Evolutionary conservation across 2,113 vertebrate genomes (phyloP), one percentile per base, ranked within the genome.

Genomic region (Caloenas nicobarica): DNA sequence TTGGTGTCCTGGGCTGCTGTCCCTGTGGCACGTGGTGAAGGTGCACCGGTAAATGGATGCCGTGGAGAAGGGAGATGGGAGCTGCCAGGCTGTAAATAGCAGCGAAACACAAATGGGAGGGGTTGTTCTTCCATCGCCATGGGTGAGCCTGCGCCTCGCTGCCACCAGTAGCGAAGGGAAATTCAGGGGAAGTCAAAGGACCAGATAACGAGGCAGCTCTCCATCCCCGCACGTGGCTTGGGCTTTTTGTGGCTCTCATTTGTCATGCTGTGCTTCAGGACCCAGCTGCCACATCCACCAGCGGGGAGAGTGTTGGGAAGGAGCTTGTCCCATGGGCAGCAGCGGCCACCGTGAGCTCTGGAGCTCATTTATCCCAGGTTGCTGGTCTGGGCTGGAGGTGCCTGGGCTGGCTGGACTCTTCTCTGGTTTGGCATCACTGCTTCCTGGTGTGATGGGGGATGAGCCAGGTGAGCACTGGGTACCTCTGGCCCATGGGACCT

Each of bases 311-410:
- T 19, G 15, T 33, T 48, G 36, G 53, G 58, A 77, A 34, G 65
- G 58, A 89, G 21, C 25, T 31, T 56, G 24, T 42, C 25, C 54
- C 22, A 13, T 1, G 2, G 25, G 57, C 70, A 81, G 57, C 3
- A 1, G 21, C 0, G 1, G 33, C 26, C 1, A 1, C 64, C 11
- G 0, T 1, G 2, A 57, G 33, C 33, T 34, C 48, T 78, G 40
- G 16, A 22, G 16, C 1, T 0, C 13, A 1, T 74, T 89, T 58
- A 13, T 54, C 48, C 65, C 54, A 26, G 18, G 51, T 34, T 14
- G 33, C 36, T 53, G 33, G 5, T 48, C 26, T 22, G 57, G 38
- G 48, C 8, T 0, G 1, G 36, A 51, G 69, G 33, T 50, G 34
- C 10, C 44, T 31, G 46, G 51, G 34, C 65, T 62, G 24, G 28